Base-by-base conservation (phyloP, 1,140 invertebrate species). In the Camponotus vicinus region DNA sequence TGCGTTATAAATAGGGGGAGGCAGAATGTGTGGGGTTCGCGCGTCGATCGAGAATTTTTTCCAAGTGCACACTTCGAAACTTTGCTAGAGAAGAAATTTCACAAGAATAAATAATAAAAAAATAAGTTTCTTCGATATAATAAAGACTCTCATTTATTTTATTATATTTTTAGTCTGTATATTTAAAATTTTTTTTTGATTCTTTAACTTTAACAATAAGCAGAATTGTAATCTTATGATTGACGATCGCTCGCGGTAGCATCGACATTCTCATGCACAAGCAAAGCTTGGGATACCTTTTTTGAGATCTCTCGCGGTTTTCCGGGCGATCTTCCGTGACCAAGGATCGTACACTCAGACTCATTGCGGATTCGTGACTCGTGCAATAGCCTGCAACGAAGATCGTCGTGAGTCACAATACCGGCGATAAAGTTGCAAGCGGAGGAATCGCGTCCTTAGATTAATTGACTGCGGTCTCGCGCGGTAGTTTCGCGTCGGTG, bases 321-420 rank as follows among this genome's bases (percentile, higher is more conserved):
- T 61, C 6, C 76, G 45, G 40, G 42, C 69, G 55, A 75, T 75
- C 69, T 83, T 83, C 79, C 79, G 79, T 83, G 79, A 83, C 79
- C 37, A 55, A 63, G 57, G 34, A 52, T 73, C 64, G 85, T 69
- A 34, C 52, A 84, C 77, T 64, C 66, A 78, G 84, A 80, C 64
- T 78, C 82, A 61, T 83, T 69, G 76, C n/a, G 66, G 71, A 85
- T 86, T 86, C 66, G 77, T 83, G 78, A 71, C 69, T 73, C 67
- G 61, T 64, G 64, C 49, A 80, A 76, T 73, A 59, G 45, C 67
- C 52, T 34, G 77, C 79, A 61, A 55, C 79, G 85, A 66, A 83
- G 85, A 73, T 73, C 70, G 61, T 66, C 49, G 63, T 87, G 86
- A 87, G 55, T 86, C 85, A 86, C 59, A 83, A 83, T 69, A 61